These are phyloP conservation scores for Hycleus phaleratus DNA, from an alignment of 1,140 invertebrate genomes.

Conservation along the genomic window DNA sequence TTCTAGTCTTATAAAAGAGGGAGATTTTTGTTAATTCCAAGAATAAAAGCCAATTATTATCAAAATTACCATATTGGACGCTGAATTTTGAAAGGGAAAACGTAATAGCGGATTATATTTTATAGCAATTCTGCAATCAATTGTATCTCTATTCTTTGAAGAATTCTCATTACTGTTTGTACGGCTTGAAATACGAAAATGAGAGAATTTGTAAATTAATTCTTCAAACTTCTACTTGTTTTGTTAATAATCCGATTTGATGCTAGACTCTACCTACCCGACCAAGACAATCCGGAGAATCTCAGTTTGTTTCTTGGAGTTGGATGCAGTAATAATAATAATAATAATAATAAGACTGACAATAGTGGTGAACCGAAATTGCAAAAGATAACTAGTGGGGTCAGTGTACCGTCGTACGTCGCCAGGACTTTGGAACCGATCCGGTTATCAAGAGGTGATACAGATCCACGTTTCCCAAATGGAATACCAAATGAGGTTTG, in stretches of 20 bases:
- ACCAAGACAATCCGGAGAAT: slow-evolving; percentile 25
- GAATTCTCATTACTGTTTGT: too few relatives aligned
- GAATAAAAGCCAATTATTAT: too few relatives aligned
- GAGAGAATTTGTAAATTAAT: too few relatives aligned
- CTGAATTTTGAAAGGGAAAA: too few relatives aligned
- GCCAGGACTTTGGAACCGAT: slow-evolving; percentile 43
- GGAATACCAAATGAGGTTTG: slow-evolving; percentile 39
- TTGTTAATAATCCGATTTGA: background rate
- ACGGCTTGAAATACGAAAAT: too few relatives aligned
- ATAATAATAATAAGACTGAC: slow-evolving; percentile 14
- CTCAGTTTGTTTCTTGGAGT: slow-evolving; percentile 37
- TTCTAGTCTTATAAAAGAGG: too few relatives aligned
- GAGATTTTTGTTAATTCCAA: too few relatives aligned
- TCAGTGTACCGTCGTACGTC: slow-evolving; percentile 45
- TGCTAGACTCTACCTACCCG: slow-evolving; percentile 30
- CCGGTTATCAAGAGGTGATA: slow-evolving; percentile 40
- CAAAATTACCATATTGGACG: too few relatives aligned
- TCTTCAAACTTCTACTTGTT: too few relatives aligned
- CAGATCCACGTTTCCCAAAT: slow-evolving; percentile 44
- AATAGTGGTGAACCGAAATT: slow-evolving; percentile 20
- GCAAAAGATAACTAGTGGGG: slow-evolving; percentile 26
- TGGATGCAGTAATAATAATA: slow-evolving; percentile 11
- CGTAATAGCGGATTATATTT: too few relatives aligned
- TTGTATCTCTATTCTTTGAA: too few relatives aligned
- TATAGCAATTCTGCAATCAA: too few relatives aligned